phyloP scores from a whole-genome alignment of 2,888 invertebrate genomes.

The Drosophila putrida region DNA sequence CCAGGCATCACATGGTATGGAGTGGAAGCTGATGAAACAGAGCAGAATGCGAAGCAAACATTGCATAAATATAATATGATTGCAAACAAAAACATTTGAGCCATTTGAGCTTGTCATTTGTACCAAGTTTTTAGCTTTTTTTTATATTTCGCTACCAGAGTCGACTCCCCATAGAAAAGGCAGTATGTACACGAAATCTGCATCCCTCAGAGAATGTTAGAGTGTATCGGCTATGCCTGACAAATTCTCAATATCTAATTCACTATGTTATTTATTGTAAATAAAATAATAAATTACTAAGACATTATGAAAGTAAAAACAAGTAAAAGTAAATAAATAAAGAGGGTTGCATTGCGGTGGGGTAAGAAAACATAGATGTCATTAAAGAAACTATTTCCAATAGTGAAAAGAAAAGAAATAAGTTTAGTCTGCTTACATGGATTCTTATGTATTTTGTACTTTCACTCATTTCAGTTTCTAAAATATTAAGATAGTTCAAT shows the following conservation, averaged over 20 bases:
- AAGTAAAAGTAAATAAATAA: too few species aligned
- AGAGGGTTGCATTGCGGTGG: too few species aligned
- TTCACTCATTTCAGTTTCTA: too few species aligned
- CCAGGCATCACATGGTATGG: neutral
- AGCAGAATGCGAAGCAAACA: constrained; percentile 43
- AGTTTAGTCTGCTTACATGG: too few species aligned
- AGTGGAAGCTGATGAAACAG: constrained; percentile 16
- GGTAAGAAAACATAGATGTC: too few species aligned
- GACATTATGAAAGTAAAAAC: too few species aligned
- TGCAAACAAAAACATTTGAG: constrained; percentile 79
- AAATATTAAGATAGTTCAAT: too few species aligned
- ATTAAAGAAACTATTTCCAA: too few species aligned
- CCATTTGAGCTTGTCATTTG: constrained; percentile 77
- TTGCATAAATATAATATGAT: constrained; percentile 82
- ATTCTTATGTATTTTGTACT: too few species aligned
- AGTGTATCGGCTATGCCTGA: constrained; percentile 31
- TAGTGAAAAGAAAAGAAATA: too few species aligned
- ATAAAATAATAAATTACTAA: constrained; percentile 18
- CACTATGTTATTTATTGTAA: constrained; percentile 25
- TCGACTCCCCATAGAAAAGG: constrained; percentile 10
- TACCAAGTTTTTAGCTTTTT: constrained; percentile 41
- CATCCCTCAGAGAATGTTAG: neutral
- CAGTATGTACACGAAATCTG: constrained; percentile 12
- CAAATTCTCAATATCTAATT: constrained; percentile 8
- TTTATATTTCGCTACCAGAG: constrained; percentile 19